A percentile compares a stretch with the other conserved stretches of the same genome.
Evolutionary conservation across 2,888 invertebrate genomes (phyloP).

Genomic region (Callyntrura guangdongensis): DNA sequence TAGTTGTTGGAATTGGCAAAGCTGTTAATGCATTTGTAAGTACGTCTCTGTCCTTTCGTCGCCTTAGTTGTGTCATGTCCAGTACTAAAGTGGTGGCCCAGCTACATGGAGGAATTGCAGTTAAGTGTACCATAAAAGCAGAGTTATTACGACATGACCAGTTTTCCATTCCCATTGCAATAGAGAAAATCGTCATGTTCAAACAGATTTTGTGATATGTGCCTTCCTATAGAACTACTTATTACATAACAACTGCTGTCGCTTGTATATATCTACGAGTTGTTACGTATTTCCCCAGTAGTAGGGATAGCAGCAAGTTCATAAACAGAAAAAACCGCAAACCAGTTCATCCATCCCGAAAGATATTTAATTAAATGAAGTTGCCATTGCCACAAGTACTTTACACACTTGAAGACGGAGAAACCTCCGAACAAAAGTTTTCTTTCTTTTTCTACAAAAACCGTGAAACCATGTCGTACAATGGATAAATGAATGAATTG

Average conservation of each 20-base stretch:
- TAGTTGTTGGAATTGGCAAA: not conserved
- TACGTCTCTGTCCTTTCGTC: no score
- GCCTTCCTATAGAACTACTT: no score
- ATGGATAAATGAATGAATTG: not conserved
- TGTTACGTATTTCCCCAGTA: not conserved
- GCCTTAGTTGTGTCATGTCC: no score
- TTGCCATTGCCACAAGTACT: constrained; percentile 11
- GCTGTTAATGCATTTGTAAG: not conserved
- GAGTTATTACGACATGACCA: constrained; percentile 47
- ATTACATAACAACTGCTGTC: not conserved
- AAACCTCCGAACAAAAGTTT: not conserved
- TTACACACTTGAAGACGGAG: not conserved
- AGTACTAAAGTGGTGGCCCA: not conserved
- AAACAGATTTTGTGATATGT: no score
- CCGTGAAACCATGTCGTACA: no score
- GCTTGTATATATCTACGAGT: not conserved
- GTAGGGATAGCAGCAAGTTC: not conserved
- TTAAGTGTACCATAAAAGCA: constrained; percentile 36
- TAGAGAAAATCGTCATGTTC: not conserved
- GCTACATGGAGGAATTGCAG: not conserved
- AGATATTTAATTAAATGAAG: constrained; percentile 74
- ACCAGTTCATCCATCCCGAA: constrained; percentile 21
- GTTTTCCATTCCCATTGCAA: not conserved
- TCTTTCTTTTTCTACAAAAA: not conserved
- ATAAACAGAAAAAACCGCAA: constrained; percentile 14